Conservation (phyloP, 2,797 vertebrate species). For the Manis crassicaudata region DNA sequence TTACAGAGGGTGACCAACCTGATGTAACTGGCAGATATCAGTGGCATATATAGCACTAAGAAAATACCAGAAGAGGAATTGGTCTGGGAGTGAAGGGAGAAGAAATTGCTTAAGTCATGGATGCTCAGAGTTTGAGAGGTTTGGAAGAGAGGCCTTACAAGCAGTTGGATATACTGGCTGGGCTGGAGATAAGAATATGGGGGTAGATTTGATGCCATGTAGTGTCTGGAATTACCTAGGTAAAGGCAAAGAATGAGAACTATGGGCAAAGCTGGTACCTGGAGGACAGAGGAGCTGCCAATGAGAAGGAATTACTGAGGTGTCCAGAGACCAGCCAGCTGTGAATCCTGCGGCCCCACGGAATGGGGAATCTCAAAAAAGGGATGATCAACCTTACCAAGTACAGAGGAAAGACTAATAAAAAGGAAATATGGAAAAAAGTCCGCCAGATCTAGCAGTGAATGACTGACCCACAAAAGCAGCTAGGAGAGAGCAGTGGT, state of each 20-base stretch:
- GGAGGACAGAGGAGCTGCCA: neutral
- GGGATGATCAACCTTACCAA: neutral
- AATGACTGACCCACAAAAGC: neutral
- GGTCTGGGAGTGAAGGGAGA: neutral
- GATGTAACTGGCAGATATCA: neutral
- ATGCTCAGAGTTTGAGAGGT: neutral
- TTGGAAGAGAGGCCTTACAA: neutral
- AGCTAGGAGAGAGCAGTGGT: neutral
- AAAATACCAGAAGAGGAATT: neutral
- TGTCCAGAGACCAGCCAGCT: neutral
- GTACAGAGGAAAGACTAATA: neutral
- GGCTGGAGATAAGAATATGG: neutral
- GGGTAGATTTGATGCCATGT: neutral
- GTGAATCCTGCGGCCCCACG: neutral
- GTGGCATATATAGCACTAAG: neutral
- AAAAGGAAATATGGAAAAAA: neutral
- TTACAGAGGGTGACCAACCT: neutral
- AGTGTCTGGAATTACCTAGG: neutral
- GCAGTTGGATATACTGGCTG: neutral
- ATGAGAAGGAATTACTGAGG: neutral
- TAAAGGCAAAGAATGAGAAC: neutral
- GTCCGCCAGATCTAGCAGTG: neutral
- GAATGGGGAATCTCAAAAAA: neutral
- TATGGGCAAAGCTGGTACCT: neutral
- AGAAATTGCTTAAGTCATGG: neutral